Percentiles rank a stretch among this genome's conserved stretches.
Evolutionary conservation across 2,113 vertebrate species (phyloP).

Genomic region (Cricetomys ansorgei): DNA sequence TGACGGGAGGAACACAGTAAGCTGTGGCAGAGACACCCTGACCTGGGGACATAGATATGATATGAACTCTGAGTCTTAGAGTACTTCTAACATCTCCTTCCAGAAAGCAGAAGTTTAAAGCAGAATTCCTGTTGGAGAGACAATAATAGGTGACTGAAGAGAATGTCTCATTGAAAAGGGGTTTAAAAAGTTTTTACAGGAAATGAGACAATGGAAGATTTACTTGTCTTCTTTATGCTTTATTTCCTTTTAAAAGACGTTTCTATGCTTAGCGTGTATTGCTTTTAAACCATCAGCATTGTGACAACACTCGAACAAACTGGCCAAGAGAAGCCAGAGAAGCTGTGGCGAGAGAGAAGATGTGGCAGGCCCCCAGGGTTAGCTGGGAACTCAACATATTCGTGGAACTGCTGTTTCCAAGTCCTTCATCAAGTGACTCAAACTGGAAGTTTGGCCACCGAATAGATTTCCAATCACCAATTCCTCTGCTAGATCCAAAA

Average conservation of each 20-base stretch:
- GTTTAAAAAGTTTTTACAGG: not conserved
- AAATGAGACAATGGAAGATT: not conserved
- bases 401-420: not conserved
- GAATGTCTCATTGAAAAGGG: not conserved
- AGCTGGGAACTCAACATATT: not conserved
- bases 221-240: not conserved
- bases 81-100: not conserved
- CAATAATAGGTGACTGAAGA: not conserved
- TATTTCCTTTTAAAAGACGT: not conserved
- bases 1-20: not conserved
- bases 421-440: slow-evolving; percentile 33
- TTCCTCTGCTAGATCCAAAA: not conserved
- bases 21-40: not conserved
- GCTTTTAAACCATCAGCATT: not conserved
- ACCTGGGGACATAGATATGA: not conserved
- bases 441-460: not conserved
- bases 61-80: not conserved
- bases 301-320: not conserved
- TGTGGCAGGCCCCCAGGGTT: no score
- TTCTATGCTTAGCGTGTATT: not conserved
- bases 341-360: not conserved
- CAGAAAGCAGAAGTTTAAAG: not conserved
- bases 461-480: slow-evolving; percentile 39
- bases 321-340: not conserved
- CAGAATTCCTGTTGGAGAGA: not conserved